Evolutionary conservation across 92 coral and sea anemone genomes (phyloP), one percentile per base, ranked within the genome.

Genomic region (Metridium senile): DNA sequence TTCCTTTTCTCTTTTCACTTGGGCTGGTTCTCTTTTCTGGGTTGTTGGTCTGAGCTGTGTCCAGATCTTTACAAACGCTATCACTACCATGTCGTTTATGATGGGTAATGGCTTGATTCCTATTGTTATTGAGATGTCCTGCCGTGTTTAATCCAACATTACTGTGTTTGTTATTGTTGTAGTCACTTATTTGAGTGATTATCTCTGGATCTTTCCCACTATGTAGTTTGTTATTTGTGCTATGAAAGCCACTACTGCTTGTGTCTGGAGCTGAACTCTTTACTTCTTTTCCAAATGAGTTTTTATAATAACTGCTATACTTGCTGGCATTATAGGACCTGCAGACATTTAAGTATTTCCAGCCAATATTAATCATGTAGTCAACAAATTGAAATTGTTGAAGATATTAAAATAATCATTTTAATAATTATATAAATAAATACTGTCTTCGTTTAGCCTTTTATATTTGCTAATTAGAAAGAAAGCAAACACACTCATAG

Each of bases 281-380:
- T n/a, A 78, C 81, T 9, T 79, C 65, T 68, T 90, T 86, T 7
- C 84, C 86, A 57, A 75, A 66, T 0, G 93, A 81, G 72, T 82
- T 82, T 0, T 56, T 74, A 51, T 59, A 84, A 20, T 86, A 84
- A 43, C 89, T 89, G 51, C 93, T 86, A 70, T 91, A 91, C 80
- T 91, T 91, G 84, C 87, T 82, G 71, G 97, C 97, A 89, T 89
- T 86, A 31, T 91, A 91, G 20, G 83, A 85, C 78, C 97, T 91
- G 79, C 9, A 78, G 68, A 67, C 49, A 39, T n/a, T n/a, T 8
- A 7, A 7, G 9, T 17, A 13, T 57, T 57, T 7, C 10, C 9
- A 7, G 9, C 63, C 63, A 7, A 57, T 57, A 7, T 45, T 45
- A 45, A 45, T 8, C 17, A 11, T 11, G 16, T 11, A 53, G 20